A percentile compares a stretch with the other conserved stretches of the same genome.
Conservation (phyloP, 2,797 vertebrate species). For the Acanthurus tractus region DNA sequence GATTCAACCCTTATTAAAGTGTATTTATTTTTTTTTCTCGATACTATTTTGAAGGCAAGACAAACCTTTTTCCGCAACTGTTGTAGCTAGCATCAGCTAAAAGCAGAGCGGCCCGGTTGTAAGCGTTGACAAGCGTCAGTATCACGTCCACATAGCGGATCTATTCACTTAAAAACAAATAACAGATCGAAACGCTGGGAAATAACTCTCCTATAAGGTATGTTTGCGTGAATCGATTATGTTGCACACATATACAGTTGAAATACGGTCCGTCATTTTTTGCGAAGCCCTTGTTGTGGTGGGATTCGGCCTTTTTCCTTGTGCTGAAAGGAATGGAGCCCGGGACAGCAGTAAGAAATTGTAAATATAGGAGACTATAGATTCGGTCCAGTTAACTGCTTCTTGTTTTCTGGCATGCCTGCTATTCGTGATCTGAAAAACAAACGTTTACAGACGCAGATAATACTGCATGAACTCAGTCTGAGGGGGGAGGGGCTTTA, state of each 20-base stretch:
- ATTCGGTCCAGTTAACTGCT: fast-evolving
- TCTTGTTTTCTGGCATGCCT: fast-evolving
- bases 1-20: fast-evolving
- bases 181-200: neutral
- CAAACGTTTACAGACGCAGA: neutral
- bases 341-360: too few species aligned
- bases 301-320: slow-evolving; percentile 56
- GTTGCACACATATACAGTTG: slow-evolving; percentile 25
- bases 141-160: slow-evolving; percentile 3
- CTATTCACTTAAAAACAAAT: neutral
- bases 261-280: slow-evolving; percentile 48
- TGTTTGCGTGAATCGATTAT: slow-evolving; percentile 7
- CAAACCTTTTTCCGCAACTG: slow-evolving; percentile 3
- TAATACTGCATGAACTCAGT: slow-evolving; percentile 23
- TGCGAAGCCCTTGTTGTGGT: slow-evolving; percentile 46
- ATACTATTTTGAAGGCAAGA: slow-evolving; percentile 63
- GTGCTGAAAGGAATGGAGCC: slow-evolving; percentile 12
- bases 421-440: fast-evolving
- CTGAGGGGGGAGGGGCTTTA: slow-evolving; percentile 56
- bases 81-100: slow-evolving; percentile 43
- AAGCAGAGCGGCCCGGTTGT: slow-evolving; percentile 28
- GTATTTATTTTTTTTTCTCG: fast-evolving
- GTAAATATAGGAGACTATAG: neutral
- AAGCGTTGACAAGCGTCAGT: slow-evolving; percentile 27
- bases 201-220: slow-evolving; percentile 29